Evolutionary conservation across 2,888 invertebrate species (phyloP), one percentile per base, ranked within the genome.

Genomic region (Euzophera pinguis): DNA sequence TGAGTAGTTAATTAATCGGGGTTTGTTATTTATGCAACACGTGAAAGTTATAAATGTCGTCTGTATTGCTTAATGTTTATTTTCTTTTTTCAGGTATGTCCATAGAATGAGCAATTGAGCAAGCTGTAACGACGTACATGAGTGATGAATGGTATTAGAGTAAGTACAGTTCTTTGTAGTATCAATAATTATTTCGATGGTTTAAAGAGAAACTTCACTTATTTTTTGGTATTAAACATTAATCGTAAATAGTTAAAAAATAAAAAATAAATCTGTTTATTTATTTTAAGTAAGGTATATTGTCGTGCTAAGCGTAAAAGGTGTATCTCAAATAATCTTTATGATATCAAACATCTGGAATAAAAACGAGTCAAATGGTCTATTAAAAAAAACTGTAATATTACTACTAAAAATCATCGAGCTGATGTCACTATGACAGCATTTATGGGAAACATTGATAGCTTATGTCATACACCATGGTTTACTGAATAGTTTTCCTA

Each of bases 31-130:
- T 10, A 9, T 9, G 3, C 3, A 10, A 32, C 8, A 6, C 10
- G 32, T 32, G 32, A 32, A 32, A 9, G 32, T 32, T 32, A 32
- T 22, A 8, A 32, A 32, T 6, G 32, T 32, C 1, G 2, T 32
- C 10, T 32, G 32, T 22, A 22, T 10, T 34, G 10, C n/a, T 35
- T 3, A 34, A 10, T 47, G 38, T 38, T 27, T 13, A 29, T 9
- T 49, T 13, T 49, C 39, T 3, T 38, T 6, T 47, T 47, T 27
- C 38, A 49, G 48, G 48, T 49, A 49, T 38, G 38, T 49, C n/a
- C 10, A 35, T 29, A 8, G 29, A 9, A 43, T 13, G 1, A 3
- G 14, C 32, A n/a, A n/a, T n/a, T 10, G 32, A 7, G 5, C 4
- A 7, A 4, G n/a, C 38, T 2, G 12, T 38, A 13, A 12, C 12